phyloP scores from a whole-genome alignment of 2,797 vertebrate species.

The Phyllotis vaccarum region DNA sequence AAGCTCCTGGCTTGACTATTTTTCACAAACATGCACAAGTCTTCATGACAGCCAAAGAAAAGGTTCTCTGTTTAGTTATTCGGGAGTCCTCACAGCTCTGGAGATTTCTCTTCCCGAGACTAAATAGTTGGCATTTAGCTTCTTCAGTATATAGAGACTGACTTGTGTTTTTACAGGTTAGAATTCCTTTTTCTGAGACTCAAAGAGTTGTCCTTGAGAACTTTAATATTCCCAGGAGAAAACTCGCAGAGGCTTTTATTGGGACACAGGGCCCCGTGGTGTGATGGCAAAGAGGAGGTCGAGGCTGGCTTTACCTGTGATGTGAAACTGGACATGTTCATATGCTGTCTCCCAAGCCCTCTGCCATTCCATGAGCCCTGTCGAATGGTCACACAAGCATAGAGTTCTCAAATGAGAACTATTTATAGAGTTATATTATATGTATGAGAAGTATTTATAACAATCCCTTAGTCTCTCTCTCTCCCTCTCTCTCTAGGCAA shows the following conservation, averaged over 20 bases:
- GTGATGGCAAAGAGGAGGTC: neutral
- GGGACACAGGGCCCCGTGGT: neutral
- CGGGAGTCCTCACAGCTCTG: neutral
- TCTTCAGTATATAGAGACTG: neutral
- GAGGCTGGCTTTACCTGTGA: conserved; percentile 15
- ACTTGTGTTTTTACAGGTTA: conserved; percentile 3
- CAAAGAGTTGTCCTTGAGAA: conserved; percentile 52
- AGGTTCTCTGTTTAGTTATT: conserved; percentile 41
- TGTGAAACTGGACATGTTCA: neutral
- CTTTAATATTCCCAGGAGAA: conserved; percentile 27
- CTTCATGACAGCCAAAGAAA: conserved; percentile 28
- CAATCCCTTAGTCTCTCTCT: conserved; percentile 3
- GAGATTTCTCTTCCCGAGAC: conserved; percentile 32
- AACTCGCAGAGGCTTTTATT: conserved; percentile 46
- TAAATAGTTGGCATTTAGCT: neutral
- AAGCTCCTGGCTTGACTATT: conserved; percentile 47
- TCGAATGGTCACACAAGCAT: conserved; percentile 53
- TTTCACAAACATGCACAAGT: conserved; percentile 38
- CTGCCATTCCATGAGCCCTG: conserved; percentile 11
- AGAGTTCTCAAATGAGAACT: conserved; percentile 10
- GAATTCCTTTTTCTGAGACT: neutral
- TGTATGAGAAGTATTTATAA: conserved; percentile 58
- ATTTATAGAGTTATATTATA: too few relatives aligned
- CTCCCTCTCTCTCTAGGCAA: neutral
- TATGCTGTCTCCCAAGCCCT: neutral